Percentiles rank a stretch among this genome's conserved stretches.
Conservation (phyloP, 2,797 vertebrate genomes). For the Acanthurus leucopareius region DNA sequence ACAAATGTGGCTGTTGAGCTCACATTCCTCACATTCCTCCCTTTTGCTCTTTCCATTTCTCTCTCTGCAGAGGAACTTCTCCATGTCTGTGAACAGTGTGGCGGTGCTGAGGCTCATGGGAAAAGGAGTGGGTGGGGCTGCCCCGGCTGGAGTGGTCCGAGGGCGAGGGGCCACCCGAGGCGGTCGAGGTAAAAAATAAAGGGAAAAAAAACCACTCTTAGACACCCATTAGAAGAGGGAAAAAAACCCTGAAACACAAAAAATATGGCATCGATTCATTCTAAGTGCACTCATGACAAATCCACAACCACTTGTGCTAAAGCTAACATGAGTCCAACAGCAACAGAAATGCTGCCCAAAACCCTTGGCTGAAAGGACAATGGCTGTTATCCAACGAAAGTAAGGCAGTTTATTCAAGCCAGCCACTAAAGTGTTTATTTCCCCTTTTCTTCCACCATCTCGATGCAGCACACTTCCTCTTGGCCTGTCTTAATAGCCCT, state of each 20-base stretch:
- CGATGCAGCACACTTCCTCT: conserved; percentile 73
- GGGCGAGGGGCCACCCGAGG: conserved; percentile 91
- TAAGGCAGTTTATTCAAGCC: conserved; percentile 59
- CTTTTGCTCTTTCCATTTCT: conserved; percentile 57
- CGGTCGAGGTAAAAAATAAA: conserved; percentile 87
- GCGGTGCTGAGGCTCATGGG: conserved; percentile 96
- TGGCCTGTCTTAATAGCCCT: conserved; percentile 56
- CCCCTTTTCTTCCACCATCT: conserved; percentile 69
- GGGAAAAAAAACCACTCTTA: not conserved
- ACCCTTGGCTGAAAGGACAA: conserved; percentile 38
- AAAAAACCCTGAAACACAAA: not conserved
- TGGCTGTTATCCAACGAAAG: conserved; percentile 46
- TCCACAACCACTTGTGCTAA: conserved; percentile 35
- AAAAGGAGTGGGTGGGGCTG: conserved; percentile 87
- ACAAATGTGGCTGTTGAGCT: conserved; percentile 53
- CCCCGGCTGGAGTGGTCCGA: conserved; percentile 86
- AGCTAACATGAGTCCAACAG: conserved; percentile 46
- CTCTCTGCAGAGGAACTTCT: conserved; percentile 92
- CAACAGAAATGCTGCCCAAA: conserved; percentile 45
- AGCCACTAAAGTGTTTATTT: conserved; percentile 65
- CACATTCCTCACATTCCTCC: conserved; percentile 74
- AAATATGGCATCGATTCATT: conserved; percentile 15
- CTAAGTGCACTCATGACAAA: conserved; percentile 19
- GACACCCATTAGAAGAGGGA: not conserved
- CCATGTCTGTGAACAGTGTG: conserved; percentile 96